phyloP scores from a whole-genome alignment of 2,888 invertebrate species.

The Amiota minor region DNA sequence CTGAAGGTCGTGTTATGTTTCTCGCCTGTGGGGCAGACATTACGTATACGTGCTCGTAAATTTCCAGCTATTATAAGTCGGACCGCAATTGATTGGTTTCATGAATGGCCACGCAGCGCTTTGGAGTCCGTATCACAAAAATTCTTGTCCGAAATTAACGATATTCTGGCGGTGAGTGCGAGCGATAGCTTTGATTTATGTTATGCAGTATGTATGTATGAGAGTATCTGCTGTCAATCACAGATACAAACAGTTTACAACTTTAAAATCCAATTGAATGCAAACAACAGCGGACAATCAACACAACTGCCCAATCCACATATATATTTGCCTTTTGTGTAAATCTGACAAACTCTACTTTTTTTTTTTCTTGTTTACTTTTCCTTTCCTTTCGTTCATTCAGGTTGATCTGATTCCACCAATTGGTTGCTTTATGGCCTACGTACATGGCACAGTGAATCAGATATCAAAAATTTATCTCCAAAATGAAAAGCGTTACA shows the following conservation, averaged over 20 bases:
- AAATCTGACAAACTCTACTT: conserved; percentile 29
- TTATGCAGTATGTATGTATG: no score
- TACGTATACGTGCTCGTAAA: conserved; percentile 89
- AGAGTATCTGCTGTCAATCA: not conserved
- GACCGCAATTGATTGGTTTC: conserved; percentile 96
- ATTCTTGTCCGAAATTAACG: conserved; percentile 86
- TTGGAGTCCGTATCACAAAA: conserved; percentile 90
- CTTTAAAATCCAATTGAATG: conserved; percentile 32
- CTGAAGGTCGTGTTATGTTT: conserved; percentile 93
- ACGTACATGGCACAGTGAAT: conserved; percentile 91
- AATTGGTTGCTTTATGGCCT: conserved; percentile 93
- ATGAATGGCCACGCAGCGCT: conserved; percentile 96
- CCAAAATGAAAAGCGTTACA: conserved; percentile 90
- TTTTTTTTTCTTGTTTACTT: conserved; percentile 8
- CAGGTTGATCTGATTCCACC: conserved; percentile 78
- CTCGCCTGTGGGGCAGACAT: conserved; percentile 93
- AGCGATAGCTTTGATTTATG: conserved; percentile 25
- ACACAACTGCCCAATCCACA: conserved; percentile 29
- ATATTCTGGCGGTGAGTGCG: conserved; percentile 79
- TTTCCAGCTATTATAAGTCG: conserved; percentile 96
- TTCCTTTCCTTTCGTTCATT: conserved; percentile 7
- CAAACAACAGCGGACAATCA: conserved; percentile 18
- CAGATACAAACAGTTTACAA: conserved; percentile 7
- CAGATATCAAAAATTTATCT: conserved; percentile 87
- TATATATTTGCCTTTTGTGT: conserved; percentile 14